Conservation (phyloP, 2,888 invertebrate species). For the Boloria selene region DNA sequence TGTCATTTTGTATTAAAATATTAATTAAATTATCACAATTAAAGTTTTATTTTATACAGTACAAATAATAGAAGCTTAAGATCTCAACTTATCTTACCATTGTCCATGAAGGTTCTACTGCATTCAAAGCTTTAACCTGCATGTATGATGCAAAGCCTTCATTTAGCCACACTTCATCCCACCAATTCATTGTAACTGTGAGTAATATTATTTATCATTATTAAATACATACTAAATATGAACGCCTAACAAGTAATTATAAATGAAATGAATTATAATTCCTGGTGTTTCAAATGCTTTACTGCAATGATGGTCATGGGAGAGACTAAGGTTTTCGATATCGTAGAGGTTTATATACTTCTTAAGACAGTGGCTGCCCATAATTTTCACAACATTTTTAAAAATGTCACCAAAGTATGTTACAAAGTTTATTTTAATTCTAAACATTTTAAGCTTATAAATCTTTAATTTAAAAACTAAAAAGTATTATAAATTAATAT, state of each 20-base stretch:
- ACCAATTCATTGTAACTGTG: constrained; percentile 95
- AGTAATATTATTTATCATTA: constrained; percentile 37
- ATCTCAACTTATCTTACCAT: constrained; percentile 79
- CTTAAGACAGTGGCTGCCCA: too few species aligned
- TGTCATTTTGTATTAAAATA: too few species aligned
- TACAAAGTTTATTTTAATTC: neutral
- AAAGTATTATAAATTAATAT: neutral
- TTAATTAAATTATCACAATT: neutral
- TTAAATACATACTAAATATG: neutral
- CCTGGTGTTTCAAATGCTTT: too few species aligned
- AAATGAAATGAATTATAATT: too few species aligned
- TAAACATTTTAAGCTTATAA: neutral
- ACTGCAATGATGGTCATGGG: too few species aligned
- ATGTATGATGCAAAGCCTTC: constrained; percentile 95
- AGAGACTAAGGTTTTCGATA: too few species aligned
- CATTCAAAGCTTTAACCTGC: constrained; percentile 89
- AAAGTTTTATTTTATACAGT: neutral
- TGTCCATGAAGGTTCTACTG: constrained; percentile 89
- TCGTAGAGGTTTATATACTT: too few species aligned
- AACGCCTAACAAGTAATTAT: too few species aligned
- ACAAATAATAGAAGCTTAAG: neutral
- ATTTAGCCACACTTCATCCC: constrained; percentile 96
- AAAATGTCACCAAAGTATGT: too few species aligned
- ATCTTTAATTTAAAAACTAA: neutral
- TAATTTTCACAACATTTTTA: too few species aligned